A percentile compares a stretch with the other conserved stretches of the same genome.
These are phyloP conservation scores for Zelostemma sp. DNA, from an alignment of 1,140 invertebrate species.

Conservation along the genomic window DNA sequence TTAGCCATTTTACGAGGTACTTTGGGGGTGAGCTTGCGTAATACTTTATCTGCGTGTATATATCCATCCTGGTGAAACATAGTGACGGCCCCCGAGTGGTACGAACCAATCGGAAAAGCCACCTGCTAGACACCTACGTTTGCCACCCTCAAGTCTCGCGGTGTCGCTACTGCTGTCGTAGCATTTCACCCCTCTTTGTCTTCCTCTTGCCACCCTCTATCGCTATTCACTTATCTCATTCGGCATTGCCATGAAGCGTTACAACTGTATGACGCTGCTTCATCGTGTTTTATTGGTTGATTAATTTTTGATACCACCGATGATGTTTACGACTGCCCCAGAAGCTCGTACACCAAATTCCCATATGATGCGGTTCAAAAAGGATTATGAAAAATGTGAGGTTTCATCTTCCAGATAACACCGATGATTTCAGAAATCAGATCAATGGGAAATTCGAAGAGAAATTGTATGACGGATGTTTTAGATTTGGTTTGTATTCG, in stretches of 20 bases:
- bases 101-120: constrained; percentile 48
- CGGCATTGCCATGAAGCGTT: constrained; percentile 40
- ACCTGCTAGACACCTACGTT: constrained; percentile 44
- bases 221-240: constrained; percentile 46
- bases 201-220: constrained; percentile 19
- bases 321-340: too few relatives aligned
- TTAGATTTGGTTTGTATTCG: constrained; percentile 37
- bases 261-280: constrained; percentile 22
- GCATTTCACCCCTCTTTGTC: constrained; percentile 33
- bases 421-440: too few relatives aligned
- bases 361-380: too few relatives aligned
- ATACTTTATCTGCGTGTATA: constrained; percentile 48
- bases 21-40: constrained; percentile 46
- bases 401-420: too few relatives aligned
- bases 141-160: constrained; percentile 42
- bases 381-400: too few relatives aligned
- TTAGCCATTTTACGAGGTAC: constrained; percentile 48
- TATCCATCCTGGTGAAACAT: constrained; percentile 35
- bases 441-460: too few relatives aligned
- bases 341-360: too few relatives aligned
- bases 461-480: constrained; percentile 15
- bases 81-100: constrained; percentile 49
- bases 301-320: constrained; percentile 28
- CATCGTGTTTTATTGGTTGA: constrained; percentile 28
- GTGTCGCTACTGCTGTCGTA: constrained; percentile 8